Conservation (phyloP, 2,113 vertebrate species). For the Columbina picui region DNA sequence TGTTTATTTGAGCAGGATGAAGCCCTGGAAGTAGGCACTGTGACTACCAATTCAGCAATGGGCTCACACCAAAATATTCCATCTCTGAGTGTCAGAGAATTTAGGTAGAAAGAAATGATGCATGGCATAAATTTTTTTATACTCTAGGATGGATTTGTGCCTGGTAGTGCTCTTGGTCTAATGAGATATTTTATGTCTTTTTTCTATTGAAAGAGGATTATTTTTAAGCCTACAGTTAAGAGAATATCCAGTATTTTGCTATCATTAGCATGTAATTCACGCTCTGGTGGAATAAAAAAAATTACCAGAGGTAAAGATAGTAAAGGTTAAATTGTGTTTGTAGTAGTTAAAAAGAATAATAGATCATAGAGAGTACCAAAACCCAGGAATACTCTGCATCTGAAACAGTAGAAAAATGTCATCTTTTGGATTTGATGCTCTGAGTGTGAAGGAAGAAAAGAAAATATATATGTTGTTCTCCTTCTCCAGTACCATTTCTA, state of each 20-base stretch:
- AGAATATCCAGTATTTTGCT: neutral
- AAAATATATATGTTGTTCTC: constrained; percentile 36
- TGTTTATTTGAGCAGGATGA: neutral
- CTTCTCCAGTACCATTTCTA: neutral
- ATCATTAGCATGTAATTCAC: neutral
- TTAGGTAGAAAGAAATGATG: neutral
- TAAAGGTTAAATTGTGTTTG: constrained; percentile 46
- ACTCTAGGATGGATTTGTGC: neutral
- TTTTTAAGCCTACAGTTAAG: neutral
- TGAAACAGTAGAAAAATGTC: constrained; percentile 29
- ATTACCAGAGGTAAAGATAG: neutral
- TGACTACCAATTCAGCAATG: neutral
- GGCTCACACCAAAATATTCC: neutral
- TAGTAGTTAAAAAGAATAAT: neutral
- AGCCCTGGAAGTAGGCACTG: neutral
- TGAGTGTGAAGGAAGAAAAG: constrained; percentile 38
- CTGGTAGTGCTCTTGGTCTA: constrained; percentile 33
- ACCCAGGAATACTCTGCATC: constrained; percentile 26
- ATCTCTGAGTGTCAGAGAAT: neutral
- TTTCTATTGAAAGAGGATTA: constrained; percentile 5
- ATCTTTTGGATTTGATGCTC: constrained; percentile 21
- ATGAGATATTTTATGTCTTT: constrained; percentile 47
- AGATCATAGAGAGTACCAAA: neutral
- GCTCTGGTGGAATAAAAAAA: neutral
- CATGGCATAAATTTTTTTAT: neutral